Evolutionary conservation across 2,888 invertebrate genomes (phyloP), one percentile per base, ranked within the genome.

Genomic region (Oscheius onirici): DNA sequence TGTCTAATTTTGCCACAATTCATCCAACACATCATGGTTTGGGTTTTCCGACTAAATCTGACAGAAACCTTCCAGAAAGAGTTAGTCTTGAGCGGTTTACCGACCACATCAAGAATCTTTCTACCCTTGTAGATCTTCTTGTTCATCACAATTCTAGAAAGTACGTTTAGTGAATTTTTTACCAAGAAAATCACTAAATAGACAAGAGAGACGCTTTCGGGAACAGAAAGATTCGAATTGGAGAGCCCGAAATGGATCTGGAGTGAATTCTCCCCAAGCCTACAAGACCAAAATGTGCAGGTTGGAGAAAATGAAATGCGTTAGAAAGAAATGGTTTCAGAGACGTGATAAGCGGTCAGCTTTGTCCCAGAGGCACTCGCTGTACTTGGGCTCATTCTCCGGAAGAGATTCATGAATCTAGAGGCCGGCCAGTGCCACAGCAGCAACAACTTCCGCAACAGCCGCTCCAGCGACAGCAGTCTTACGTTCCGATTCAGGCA

Each of bases 321-420:
- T 52, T 22, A 15, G 3, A 55, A n/a, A 6, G 49, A 46, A 46
- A 46, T 46, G 3, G 5, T 71, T 79, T 22, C 83, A 91, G 95
- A 0, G 95, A 95, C 88, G 90, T 94, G 11, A 91, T 92, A 0
- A 90, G 92, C 26, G 91, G 93, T 15, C 92, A 93, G 0, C 92
- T 91, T 75, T 96, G 96, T 88, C 95, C 95, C 0, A 90, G 95
- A 11, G 94, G 94, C 3, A 92, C 91, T 52, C 92, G 92, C 82
- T 96, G 96, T 88, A 94, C 94, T 0, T 96, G 95, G 89, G 94
- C 95, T 6, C 95, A 96, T 88, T 93, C 93, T 0, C 93, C 93
- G 78, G 93, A 94, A 77, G 96, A 96, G 88, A 90, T 95, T 11
- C 70, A 77, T 3, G 51, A 61, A 15, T 26, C 41, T 24, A 58